phyloP scores from a whole-genome alignment of 2,113 vertebrate species.

The Lucifuga dentata region DNA sequence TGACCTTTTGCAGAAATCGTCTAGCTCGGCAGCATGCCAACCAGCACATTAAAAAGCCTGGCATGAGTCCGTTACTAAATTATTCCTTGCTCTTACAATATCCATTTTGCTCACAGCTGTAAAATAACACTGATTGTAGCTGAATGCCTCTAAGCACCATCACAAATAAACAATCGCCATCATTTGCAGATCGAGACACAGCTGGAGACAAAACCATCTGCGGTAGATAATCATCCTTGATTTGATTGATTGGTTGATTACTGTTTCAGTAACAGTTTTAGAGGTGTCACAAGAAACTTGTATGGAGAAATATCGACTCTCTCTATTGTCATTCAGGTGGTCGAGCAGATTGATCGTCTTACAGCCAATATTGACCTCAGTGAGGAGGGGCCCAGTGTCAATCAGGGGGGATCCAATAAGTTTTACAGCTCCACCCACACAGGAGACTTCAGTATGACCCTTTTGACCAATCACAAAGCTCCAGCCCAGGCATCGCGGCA shows the following conservation, averaged over 20 bases:
- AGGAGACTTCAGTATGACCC: constrained; percentile 44
- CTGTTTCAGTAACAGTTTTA: neutral
- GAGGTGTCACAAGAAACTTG: no score
- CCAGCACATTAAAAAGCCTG: constrained; percentile 59
- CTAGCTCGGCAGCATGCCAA: constrained; percentile 49
- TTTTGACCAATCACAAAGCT: constrained; percentile 43
- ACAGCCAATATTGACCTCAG: constrained; percentile 80
- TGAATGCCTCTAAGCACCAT: constrained; percentile 24
- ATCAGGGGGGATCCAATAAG: constrained; percentile 29
- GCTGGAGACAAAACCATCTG: constrained; percentile 26
- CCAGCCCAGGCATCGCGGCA: constrained; percentile 4
- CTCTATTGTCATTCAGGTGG: constrained; percentile 77
- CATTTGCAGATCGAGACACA: constrained; percentile 1
- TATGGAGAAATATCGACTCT: constrained; percentile 17
- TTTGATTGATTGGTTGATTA: neutral
- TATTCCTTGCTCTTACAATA: constrained; percentile 44
- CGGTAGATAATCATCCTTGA: constrained; percentile 1
- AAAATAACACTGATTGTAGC: constrained; percentile 58
- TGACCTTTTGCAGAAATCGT: constrained; percentile 66
- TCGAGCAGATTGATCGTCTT: constrained; percentile 83
- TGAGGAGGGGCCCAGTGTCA: constrained; percentile 46
- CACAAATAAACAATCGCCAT: constrained; percentile 12
- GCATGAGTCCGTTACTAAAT: constrained; percentile 56
- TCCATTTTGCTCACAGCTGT: constrained; percentile 63
- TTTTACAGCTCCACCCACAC: constrained; percentile 37